phyloP scores from a whole-genome alignment of 64 coral and sea anemone species.

The Actinia equina region DNA sequence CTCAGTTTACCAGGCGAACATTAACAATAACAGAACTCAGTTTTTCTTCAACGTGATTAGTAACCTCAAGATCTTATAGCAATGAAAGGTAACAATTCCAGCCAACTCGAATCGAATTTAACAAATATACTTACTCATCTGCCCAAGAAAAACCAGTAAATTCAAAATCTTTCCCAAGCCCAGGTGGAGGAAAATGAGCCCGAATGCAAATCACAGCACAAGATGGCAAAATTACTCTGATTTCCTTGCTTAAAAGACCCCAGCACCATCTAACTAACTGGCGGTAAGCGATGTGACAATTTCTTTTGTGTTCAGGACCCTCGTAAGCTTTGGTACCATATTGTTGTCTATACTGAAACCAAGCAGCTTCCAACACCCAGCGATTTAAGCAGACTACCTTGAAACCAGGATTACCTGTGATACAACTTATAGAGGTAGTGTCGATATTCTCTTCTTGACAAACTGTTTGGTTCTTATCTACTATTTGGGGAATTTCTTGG shows the following conservation, averaged over 20 bases:
- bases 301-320: not conserved
- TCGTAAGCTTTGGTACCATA: not conserved
- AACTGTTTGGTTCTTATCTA: no score
- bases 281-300: not conserved
- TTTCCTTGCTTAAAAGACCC: not conserved
- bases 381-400: not conserved
- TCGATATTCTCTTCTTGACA: no score
- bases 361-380: constrained; percentile 1
- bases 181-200: not conserved
- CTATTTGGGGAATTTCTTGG: no score
- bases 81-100: no score
- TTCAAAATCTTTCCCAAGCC: not conserved
- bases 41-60: no score
- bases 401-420: no score
- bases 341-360: constrained; percentile 16
- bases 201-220: constrained; percentile 7
- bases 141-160: constrained; percentile 2
- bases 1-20: no score
- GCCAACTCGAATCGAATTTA: no score
- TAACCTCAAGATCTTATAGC: no score
- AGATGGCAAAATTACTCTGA: constrained; percentile 1
- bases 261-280: constrained; percentile 12
- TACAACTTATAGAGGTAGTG: no score
- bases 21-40: no score
- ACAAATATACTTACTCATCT: no score